Percentiles rank a stretch among this genome's conserved stretches.
Evolutionary conservation across 2,888 invertebrate species (phyloP).

Genomic region (Amblyjoppa proteus): DNA sequence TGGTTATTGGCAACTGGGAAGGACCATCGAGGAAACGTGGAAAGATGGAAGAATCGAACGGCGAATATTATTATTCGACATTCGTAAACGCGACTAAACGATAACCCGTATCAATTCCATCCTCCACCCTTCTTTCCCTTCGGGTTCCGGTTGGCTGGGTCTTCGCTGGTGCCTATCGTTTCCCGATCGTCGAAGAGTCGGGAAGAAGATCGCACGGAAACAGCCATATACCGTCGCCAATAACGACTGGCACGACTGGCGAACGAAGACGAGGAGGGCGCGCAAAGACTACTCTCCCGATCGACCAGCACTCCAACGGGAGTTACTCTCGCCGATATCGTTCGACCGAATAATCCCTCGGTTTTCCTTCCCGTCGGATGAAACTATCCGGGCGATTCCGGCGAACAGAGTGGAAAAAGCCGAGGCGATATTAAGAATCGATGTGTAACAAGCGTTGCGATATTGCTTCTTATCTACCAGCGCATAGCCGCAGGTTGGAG

Average conservation of each 20-base stretch:
- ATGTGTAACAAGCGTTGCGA: conserved; percentile 63
- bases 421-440: conserved; percentile 54
- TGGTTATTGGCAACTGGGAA: background rate
- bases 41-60: conserved; percentile 25
- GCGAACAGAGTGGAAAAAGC: conserved; percentile 27
- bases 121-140: conserved; percentile 1
- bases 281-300: conserved; percentile 38
- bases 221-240: conserved; percentile 9
- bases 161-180: conserved; percentile 15
- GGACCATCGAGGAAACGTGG: conserved; percentile 29
- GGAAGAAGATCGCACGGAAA: conserved; percentile 15
- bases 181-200: conserved; percentile 11
- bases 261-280: conserved; percentile 9
- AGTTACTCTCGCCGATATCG: conserved; percentile 70
- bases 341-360: conserved; percentile 74
- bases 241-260: conserved; percentile 18
- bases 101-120: conserved; percentile 59
- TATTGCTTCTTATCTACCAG: conserved; percentile 56
- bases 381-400: conserved; percentile 40
- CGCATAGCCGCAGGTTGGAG: conserved; percentile 2
- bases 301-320: conserved; percentile 59
- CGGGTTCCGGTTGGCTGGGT: conserved; percentile 14
- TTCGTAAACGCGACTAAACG: conserved; percentile 59
- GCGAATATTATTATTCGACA: conserved; percentile 63
- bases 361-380: conserved; percentile 45